A percentile compares a stretch with the other conserved stretches of the same genome.
Evolutionary conservation across 2,113 vertebrate genomes (phyloP).

Genomic region (Lophius piscatorius): DNA sequence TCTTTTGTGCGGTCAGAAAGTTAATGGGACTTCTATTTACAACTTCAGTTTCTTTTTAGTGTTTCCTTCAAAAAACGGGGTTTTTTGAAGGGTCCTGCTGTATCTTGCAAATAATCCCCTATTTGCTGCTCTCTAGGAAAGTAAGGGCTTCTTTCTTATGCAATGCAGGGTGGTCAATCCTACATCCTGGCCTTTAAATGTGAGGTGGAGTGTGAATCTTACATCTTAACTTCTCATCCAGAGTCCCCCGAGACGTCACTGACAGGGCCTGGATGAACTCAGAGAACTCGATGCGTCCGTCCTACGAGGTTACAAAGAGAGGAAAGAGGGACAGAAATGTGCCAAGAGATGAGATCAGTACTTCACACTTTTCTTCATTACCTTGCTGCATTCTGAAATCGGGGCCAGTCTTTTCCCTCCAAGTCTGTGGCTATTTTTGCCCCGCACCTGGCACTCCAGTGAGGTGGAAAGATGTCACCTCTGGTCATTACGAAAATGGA

Average conservation of each 20-base stretch:
- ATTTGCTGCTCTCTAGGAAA: too few species aligned
- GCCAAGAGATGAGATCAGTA: slow-evolving; percentile 13
- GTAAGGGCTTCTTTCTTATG: slow-evolving; percentile 27
- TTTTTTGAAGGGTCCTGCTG: too few species aligned
- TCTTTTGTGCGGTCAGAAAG: background rate
- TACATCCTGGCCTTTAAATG: slow-evolving; percentile 33
- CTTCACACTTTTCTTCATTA: slow-evolving; percentile 34
- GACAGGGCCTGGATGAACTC: slow-evolving; percentile 99
- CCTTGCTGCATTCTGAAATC: slow-evolving; percentile 59
- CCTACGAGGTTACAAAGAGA: slow-evolving; percentile 74
- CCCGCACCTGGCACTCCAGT: slow-evolving; percentile 67
- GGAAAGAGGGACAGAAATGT: slow-evolving; percentile 12
- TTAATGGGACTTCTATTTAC: background rate
- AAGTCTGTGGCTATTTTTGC: slow-evolving; percentile 72
- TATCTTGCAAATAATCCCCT: too few species aligned
- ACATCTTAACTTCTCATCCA: slow-evolving; percentile 98
- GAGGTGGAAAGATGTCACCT: slow-evolving; percentile 66
- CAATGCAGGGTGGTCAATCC: slow-evolving; percentile 15
- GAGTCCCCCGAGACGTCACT: slow-evolving; percentile 94
- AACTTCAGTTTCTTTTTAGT: background rate
- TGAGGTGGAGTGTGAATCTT: slow-evolving; percentile 66
- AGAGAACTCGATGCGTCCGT: slow-evolving; percentile 95
- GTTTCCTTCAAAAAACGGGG: too few species aligned
- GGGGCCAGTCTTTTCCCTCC: slow-evolving; percentile 63
- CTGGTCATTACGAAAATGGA: slow-evolving; percentile 71